Evolutionary conservation across 2,797 vertebrate genomes (phyloP).

Genomic region (Sebastes dallii): DNA sequence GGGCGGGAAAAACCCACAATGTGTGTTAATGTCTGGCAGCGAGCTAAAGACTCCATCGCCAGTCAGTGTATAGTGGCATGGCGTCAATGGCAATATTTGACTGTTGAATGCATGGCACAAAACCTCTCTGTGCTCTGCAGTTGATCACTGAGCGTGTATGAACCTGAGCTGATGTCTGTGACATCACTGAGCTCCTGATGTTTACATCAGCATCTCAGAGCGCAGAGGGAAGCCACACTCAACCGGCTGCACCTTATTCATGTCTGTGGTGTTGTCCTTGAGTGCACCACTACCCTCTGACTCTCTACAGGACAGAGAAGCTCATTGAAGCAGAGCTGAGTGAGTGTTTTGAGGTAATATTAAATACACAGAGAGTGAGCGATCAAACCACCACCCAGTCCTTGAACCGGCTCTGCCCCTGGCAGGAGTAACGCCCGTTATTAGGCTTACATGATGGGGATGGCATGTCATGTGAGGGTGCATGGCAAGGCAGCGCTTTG

Average conservation of each 20-base stretch:
- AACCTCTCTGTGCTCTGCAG: constrained; percentile 37
- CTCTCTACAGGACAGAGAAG: constrained; percentile 44
- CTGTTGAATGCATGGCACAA: constrained; percentile 36
- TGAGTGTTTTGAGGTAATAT: constrained; percentile 29
- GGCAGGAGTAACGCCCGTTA: constrained; percentile 40
- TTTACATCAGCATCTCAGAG: constrained; percentile 34
- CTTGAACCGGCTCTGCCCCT: constrained; percentile 24
- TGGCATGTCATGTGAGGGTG: constrained; percentile 55
- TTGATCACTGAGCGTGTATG: constrained; percentile 14
- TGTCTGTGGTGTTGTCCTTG: constrained; percentile 25
- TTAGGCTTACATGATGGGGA: constrained; percentile 33
- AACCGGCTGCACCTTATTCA: constrained; percentile 18
- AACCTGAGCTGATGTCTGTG: constrained; percentile 32
- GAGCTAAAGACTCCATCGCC: constrained; percentile 35
- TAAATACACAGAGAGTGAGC: constrained; percentile 30
- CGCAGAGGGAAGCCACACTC: neutral
- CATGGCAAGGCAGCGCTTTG: constrained; percentile 53
- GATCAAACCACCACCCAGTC: constrained; percentile 33
- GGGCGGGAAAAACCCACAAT: neutral
- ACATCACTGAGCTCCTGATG: constrained; percentile 24
- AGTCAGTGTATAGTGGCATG: constrained; percentile 21
- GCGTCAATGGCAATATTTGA: constrained; percentile 52
- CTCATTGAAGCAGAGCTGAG: constrained; percentile 50
- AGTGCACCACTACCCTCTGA: constrained; percentile 15
- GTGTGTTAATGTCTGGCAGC: constrained; percentile 35